phyloP scores from a whole-genome alignment of 2,888 invertebrate genomes.

The Drosophila cognata region DNA sequence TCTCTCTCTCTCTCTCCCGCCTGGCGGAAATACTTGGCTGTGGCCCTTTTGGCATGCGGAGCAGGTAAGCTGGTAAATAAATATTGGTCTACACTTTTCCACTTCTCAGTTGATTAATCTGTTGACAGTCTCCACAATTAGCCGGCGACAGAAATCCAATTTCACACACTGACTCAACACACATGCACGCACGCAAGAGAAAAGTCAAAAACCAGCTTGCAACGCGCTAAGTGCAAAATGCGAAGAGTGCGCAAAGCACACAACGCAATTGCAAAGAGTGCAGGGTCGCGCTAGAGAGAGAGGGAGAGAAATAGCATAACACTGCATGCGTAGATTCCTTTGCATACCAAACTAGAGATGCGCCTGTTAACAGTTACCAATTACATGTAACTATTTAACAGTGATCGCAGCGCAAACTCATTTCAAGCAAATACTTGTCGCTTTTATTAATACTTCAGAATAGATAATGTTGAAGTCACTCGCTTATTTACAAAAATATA shows the following conservation, averaged over 20 bases:
- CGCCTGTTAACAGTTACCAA: not conserved
- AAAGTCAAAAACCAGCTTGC: conserved; percentile 39
- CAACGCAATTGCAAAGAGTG: conserved; percentile 11
- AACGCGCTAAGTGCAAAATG: conserved; percentile 25
- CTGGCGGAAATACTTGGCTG: conserved; percentile 57
- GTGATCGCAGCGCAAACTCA: not conserved
- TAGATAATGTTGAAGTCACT: not conserved
- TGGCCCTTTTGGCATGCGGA: conserved; percentile 57
- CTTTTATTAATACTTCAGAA: not conserved
- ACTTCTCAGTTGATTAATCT: conserved; percentile 62
- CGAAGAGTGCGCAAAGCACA: conserved; percentile 30
- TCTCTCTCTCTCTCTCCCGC: not conserved
- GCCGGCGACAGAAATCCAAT: conserved; percentile 25
- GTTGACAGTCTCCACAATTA: conserved; percentile 36
- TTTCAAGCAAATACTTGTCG: not conserved
- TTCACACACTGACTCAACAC: conserved; percentile 29
- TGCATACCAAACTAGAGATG: conserved; percentile 21
- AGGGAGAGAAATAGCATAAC: not conserved
- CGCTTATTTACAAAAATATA: no score
- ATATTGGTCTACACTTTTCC: conserved; percentile 54
- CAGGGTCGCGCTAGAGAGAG: not conserved
- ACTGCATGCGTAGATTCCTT: conserved; percentile 27
- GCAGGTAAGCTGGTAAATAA: conserved; percentile 30
- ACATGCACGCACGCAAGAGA: conserved; percentile 12
- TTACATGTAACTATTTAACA: not conserved